phyloP scores from a whole-genome alignment of 2,113 vertebrate genomes.

The Cairina moschata region DNA sequence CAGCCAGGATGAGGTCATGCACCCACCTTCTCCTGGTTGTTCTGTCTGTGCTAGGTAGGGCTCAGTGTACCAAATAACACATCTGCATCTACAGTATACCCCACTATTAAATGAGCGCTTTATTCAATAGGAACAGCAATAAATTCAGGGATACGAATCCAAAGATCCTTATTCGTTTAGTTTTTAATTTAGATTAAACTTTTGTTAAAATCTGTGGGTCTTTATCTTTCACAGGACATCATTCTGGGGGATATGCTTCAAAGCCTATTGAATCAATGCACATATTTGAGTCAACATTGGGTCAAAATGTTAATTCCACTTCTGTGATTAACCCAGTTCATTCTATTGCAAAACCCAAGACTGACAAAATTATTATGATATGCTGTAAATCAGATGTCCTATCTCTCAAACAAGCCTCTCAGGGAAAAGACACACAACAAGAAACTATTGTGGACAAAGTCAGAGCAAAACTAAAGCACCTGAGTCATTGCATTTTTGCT shows the following conservation, averaged over 20 bases:
- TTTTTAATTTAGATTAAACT: neutral
- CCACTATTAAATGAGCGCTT: neutral
- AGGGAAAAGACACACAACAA: neutral
- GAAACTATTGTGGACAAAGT: neutral
- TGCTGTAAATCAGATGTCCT: neutral
- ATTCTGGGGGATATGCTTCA: neutral
- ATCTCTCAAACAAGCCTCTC: neutral
- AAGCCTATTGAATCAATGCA: neutral
- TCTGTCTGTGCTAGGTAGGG: neutral
- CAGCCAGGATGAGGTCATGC: neutral
- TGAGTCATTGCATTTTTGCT: neutral
- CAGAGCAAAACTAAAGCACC: neutral
- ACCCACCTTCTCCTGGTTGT: neutral
- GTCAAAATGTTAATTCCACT: neutral
- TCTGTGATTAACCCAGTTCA: neutral
- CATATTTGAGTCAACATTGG: neutral
- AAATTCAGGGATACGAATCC: neutral
- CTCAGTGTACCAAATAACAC: neutral
- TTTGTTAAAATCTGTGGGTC: neutral
- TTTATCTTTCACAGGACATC: neutral
- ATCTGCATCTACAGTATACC: neutral
- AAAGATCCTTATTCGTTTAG: neutral
- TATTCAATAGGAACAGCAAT: neutral
- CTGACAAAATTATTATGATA: neutral
- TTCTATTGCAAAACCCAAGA: neutral